Evolutionary conservation across 1,140 invertebrate species (phyloP).

Genomic region (Drosophila aff.): DNA sequence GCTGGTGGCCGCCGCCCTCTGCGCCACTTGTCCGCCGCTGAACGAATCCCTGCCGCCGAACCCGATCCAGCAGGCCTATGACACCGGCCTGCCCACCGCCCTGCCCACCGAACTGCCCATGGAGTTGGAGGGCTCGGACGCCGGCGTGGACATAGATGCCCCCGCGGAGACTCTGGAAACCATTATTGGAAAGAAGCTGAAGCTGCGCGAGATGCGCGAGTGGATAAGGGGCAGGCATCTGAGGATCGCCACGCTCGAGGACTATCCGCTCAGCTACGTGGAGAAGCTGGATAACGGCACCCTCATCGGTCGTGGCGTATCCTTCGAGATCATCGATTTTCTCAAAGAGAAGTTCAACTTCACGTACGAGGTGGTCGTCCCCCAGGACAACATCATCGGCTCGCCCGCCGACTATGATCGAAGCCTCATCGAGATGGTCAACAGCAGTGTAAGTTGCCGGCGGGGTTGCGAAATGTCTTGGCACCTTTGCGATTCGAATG

Average conservation of each 20-base stretch:
- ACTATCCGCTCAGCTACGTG: conserved; percentile 88
- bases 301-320: conserved; percentile 88
- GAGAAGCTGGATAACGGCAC: conserved; percentile 86
- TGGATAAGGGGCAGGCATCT: conserved; percentile 79
- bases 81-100: conserved; percentile 9
- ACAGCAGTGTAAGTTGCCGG: conserved; percentile 64
- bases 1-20: conserved; percentile 70
- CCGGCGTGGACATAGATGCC: conserved; percentile 37
- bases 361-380: conserved; percentile 88
- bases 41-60: conserved; percentile 51
- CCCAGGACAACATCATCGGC: conserved; percentile 86
- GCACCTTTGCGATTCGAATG: not conserved
- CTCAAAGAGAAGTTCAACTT: conserved; percentile 90
- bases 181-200: conserved; percentile 53
- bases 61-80: conserved; percentile 44
- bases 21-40: conserved; percentile 55
- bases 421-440: conserved; percentile 86
- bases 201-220: conserved; percentile 52
- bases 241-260: conserved; percentile 85
- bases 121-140: conserved; percentile 16
- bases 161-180: conserved; percentile 60
- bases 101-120: conserved; percentile 39
- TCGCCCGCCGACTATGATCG: conserved; percentile 86
- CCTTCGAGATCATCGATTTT: conserved; percentile 90
- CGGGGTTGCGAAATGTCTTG: too few species aligned